Conservation (phyloP, 1,140 invertebrate genomes). For the Zaprionus gabonicus region DNA sequence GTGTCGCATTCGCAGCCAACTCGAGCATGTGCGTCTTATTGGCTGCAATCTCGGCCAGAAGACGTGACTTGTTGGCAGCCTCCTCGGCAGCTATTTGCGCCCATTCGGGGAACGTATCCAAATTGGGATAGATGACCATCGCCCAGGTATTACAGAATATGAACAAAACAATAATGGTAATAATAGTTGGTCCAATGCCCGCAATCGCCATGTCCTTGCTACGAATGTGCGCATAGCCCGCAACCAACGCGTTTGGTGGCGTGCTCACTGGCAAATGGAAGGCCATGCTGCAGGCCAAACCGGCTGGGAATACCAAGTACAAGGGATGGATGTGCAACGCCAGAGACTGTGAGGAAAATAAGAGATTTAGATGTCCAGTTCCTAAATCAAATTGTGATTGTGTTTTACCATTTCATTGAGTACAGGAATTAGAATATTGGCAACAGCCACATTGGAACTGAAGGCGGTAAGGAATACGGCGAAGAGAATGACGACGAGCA, state of each 20-base stretch:
- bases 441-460: constrained; percentile 93
- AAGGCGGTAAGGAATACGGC: constrained; percentile 90
- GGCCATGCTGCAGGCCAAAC: constrained; percentile 91
- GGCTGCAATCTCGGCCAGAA: constrained; percentile 7
- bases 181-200: constrained; percentile 91
- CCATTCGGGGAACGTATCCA: constrained; percentile 84
- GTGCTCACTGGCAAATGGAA: constrained; percentile 89
- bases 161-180: constrained; percentile 89
- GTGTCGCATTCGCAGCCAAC: constrained; percentile 26
- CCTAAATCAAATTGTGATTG: background rate
- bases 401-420: constrained; percentile 88
- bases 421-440: constrained; percentile 92
- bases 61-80: constrained; percentile 30
- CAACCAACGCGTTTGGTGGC: constrained; percentile 97
- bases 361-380: background rate
- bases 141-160: constrained; percentile 89
- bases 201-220: constrained; percentile 91
- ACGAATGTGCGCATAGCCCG: constrained; percentile 91
- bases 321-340: constrained; percentile 91
- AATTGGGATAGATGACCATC: constrained; percentile 85
- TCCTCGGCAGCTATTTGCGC: constrained; percentile 47
- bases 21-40: constrained; percentile 33
- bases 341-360: constrained; percentile 83
- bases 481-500: constrained; percentile 86
- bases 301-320: constrained; percentile 94